Conservation (phyloP, 2,888 invertebrate species). For the Lumbricus terrestris region DNA sequence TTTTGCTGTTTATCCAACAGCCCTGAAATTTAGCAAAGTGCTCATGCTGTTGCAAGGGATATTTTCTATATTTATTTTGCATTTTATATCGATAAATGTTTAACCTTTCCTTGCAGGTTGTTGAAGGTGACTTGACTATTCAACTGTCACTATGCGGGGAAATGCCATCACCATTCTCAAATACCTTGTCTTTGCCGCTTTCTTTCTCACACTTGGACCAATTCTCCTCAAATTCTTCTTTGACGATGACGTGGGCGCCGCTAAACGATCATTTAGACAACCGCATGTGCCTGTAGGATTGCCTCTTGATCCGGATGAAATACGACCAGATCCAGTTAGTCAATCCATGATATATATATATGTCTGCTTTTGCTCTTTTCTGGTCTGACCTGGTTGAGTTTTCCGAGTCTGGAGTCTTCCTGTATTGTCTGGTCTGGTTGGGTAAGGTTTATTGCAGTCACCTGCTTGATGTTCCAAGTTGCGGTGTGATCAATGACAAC, state of each 20-base stretch:
- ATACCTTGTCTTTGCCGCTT: constrained; percentile 45
- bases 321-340: background rate
- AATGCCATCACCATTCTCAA: constrained; percentile 52
- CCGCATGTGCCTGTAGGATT: background rate
- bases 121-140: background rate
- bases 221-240: constrained; percentile 44
- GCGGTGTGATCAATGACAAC: too few relatives aligned
- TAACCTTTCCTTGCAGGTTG: background rate
- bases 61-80: background rate
- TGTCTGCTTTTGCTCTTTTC: too few relatives aligned
- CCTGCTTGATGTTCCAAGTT: too few relatives aligned
- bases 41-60: background rate
- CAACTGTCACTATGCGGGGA: constrained; percentile 44
- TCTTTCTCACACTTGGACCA: constrained; percentile 49
- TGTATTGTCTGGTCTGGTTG: too few relatives aligned
- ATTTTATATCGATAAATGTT: background rate
- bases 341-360: background rate
- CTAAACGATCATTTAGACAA: background rate
- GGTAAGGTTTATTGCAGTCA: too few relatives aligned
- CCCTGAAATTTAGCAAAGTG: background rate
- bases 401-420: too few relatives aligned
- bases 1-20: background rate
- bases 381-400: too few relatives aligned
- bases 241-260: constrained; percentile 28
- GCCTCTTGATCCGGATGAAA: constrained; percentile 33